Evolutionary conservation across 2,113 vertebrate genomes (phyloP), one percentile per base, ranked within the genome.

Genomic region (Cinclus cinclus): DNA sequence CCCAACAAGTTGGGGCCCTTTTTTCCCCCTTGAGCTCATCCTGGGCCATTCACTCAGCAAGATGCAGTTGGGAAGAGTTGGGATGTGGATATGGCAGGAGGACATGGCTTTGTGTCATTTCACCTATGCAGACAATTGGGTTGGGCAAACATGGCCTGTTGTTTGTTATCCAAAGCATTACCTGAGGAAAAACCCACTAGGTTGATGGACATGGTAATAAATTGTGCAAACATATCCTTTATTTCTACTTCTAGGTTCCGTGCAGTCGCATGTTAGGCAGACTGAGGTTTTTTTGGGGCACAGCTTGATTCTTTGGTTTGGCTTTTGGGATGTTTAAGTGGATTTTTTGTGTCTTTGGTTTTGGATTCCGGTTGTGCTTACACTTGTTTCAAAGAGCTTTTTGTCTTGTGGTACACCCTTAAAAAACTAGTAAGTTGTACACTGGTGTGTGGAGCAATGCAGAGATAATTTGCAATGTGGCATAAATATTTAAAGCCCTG

Each of bases 401-500:
- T 70, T 83, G 39, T 37, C 20, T 37, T 58, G 59, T 91, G 39
- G 9, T 77, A 49, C 33, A 28, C 42, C 30, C 63, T 83, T 83
- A 71, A 87, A 90, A 94, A 88, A 81, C 80, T 30, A 91, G 39
- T 53, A 44, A 86, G 33, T 78, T 71, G n/a, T 70, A 63, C 0
- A 0, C 78, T 93, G 73, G 35, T 74, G 35, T 56, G 62, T 79
- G 55, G 59, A 95, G 71, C 67, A 95, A 56, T 28, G 71, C 79
- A 86, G 76, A 67, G 68, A 74, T 83, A 63, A 90, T 93, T 81
- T 82, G 28, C 78, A 63, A 83, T 12, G 20, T 78, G 71, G 47
- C 64, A 90, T 96, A 86, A 96, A 92, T 95, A 90, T 96, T 97
- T 96, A 81, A 95, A 90, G 73, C 24, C 9, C 22, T 83, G 19